Evolutionary conservation across 2,888 invertebrate species (phyloP).

Genomic region (Crepidodera aurea): DNA sequence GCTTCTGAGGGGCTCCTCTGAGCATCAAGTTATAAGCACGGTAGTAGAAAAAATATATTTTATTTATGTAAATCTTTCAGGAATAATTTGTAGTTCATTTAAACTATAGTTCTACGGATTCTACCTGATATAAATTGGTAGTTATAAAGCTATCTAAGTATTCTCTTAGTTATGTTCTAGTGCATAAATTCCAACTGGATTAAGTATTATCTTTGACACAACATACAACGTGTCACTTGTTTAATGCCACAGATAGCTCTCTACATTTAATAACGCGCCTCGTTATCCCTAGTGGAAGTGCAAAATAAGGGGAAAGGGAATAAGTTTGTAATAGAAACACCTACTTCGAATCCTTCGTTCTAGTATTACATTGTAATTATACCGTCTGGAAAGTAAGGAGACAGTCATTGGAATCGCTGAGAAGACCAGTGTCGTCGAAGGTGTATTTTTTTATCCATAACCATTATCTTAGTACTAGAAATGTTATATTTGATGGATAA

Average conservation of each 20-base stretch:
- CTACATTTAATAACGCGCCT: constrained; percentile 9
- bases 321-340: constrained; percentile 39
- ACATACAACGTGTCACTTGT: constrained; percentile 10
- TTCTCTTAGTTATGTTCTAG: neutral
- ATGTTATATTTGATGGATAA: too few relatives aligned
- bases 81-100: too few relatives aligned
- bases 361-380: constrained; percentile 39
- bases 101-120: too few relatives aligned
- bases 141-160: neutral
- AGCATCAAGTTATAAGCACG: too few relatives aligned
- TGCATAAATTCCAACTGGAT: constrained; percentile 3
- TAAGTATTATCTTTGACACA: constrained; percentile 1
- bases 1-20: too few relatives aligned
- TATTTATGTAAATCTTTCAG: too few relatives aligned
- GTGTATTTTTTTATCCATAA: too few relatives aligned
- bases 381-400: constrained; percentile 33
- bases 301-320: constrained; percentile 32
- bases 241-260: constrained; percentile 7
- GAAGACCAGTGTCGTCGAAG: constrained; percentile 3
- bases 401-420: constrained; percentile 13
- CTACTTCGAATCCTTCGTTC: constrained; percentile 35
- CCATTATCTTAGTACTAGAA: too few relatives aligned
- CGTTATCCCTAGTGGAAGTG: constrained; percentile 12
- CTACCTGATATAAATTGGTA: too few relatives aligned
- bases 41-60: too few relatives aligned